phyloP scores from a whole-genome alignment of 2,797 vertebrate species.

The Cheirogaleus major region DNA sequence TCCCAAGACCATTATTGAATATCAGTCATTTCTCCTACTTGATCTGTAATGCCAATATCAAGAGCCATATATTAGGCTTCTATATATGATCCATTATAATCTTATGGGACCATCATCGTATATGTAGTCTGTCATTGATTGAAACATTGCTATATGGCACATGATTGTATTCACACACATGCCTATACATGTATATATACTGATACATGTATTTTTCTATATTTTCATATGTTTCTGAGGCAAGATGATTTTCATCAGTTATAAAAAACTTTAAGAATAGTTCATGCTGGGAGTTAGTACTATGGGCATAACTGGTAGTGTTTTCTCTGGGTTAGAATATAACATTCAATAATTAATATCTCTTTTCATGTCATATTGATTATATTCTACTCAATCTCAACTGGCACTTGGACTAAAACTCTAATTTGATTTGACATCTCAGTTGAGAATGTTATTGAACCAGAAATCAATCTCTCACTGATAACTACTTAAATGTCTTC shows the following conservation, averaged over 20 bases:
- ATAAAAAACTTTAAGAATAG: not conserved
- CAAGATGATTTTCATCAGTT: not conserved
- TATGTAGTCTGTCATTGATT: not conserved
- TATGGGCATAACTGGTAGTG: not conserved
- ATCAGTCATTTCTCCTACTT: not conserved
- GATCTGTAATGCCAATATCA: not conserved
- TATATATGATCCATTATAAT: not conserved
- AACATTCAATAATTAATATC: conserved; percentile 44
- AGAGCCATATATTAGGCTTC: not conserved
- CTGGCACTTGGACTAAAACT: conserved; percentile 25
- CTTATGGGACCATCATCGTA: not conserved
- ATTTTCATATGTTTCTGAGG: not conserved
- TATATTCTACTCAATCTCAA: conserved; percentile 41
- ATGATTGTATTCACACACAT: not conserved
- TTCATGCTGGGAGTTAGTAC: not conserved
- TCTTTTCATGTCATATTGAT: conserved; percentile 44
- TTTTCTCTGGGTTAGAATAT: not conserved
- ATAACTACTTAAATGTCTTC: not conserved
- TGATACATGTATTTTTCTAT: not conserved
- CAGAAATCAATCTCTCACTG: conserved; percentile 49
- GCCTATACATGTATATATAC: not conserved
- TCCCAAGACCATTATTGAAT: not conserved
- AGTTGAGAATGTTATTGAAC: conserved; percentile 63
- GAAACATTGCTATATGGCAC: not conserved
- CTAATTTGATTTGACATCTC: conserved; percentile 73